These are phyloP conservation scores for Drosophila macrospina DNA, from an alignment of 2,888 invertebrate genomes.

Conservation along the genomic window DNA sequence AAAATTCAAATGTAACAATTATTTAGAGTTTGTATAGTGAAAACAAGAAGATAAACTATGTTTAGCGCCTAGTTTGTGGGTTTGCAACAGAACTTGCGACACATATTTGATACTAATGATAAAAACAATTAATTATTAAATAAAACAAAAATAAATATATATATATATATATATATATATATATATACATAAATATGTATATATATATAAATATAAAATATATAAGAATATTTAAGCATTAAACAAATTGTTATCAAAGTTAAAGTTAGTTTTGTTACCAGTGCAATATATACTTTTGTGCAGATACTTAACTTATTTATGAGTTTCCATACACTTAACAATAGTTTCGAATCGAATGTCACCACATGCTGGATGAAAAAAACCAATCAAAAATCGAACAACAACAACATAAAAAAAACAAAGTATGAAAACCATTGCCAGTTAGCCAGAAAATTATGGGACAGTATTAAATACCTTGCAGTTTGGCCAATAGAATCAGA, in stretches of 20 bases:
- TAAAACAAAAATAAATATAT: slow-evolving; percentile 53
- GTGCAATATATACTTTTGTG: slow-evolving; percentile 68
- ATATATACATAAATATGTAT: slow-evolving; percentile 56
- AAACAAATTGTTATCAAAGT: slow-evolving; percentile 78
- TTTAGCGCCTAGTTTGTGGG: slow-evolving; percentile 76
- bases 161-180: slow-evolving; percentile 18
- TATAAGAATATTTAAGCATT: slow-evolving; percentile 64
- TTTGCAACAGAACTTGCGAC: slow-evolving; percentile 52
- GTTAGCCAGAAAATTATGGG: slow-evolving; percentile 28
- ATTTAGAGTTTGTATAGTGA: slow-evolving; percentile 79
- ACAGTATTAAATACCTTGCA: slow-evolving; percentile 51
- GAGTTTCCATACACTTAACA: slow-evolving; percentile 42
- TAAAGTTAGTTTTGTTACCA: slow-evolving; percentile 79
- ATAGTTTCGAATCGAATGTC: slow-evolving; percentile 10
- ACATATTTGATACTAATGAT: slow-evolving; percentile 77
- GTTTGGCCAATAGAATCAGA: slow-evolving; percentile 18
- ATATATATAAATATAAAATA: slow-evolving; percentile 55
- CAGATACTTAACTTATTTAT: slow-evolving; percentile 49
- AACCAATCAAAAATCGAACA: slow-evolving; percentile 6
- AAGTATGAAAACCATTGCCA: slow-evolving; percentile 26
- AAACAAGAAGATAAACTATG: slow-evolving; percentile 49
- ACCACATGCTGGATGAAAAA: background rate
- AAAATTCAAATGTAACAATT: slow-evolving; percentile 66
- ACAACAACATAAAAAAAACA: background rate
- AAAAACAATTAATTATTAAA: slow-evolving; percentile 72